Conservation (phyloP, 35 echinoderm and acorn worm genomes). For the Hemicentrotus pulcherrimus region DNA sequence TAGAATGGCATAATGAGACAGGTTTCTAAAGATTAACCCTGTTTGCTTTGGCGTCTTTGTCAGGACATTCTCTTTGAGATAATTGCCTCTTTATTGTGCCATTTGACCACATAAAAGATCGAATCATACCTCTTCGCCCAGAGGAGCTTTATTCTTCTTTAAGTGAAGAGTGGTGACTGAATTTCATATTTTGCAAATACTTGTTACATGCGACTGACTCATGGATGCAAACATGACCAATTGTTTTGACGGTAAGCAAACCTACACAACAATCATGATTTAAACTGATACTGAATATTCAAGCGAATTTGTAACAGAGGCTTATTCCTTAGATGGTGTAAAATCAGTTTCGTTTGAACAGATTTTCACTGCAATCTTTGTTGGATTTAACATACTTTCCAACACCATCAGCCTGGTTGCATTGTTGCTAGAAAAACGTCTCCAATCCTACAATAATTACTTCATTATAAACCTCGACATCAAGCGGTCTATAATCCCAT, state of each 20-base stretch:
- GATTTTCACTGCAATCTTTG: not conserved
- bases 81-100: too few species aligned
- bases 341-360: not conserved
- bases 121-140: too few species aligned
- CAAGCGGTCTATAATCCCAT: too few species aligned
- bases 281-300: not conserved
- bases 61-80: too few species aligned
- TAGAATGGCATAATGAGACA: too few species aligned
- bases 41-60: too few species aligned
- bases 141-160: too few species aligned
- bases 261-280: not conserved
- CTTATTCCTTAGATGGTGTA: not conserved
- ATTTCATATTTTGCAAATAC: not conserved
- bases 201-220: not conserved
- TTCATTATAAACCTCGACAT: constrained; percentile 65
- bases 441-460: constrained; percentile 56
- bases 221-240: not conserved
- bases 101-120: too few species aligned
- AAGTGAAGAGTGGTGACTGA: too few species aligned
- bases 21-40: too few species aligned
- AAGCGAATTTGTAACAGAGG: not conserved
- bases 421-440: constrained; percentile 42
- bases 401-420: constrained; percentile 34
- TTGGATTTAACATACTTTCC: not conserved
- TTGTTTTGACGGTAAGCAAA: not conserved